Evolutionary conservation across 2,113 vertebrate genomes (phyloP), one percentile per base, ranked within the genome.

Genomic region (Corythaixoides concolor): DNA sequence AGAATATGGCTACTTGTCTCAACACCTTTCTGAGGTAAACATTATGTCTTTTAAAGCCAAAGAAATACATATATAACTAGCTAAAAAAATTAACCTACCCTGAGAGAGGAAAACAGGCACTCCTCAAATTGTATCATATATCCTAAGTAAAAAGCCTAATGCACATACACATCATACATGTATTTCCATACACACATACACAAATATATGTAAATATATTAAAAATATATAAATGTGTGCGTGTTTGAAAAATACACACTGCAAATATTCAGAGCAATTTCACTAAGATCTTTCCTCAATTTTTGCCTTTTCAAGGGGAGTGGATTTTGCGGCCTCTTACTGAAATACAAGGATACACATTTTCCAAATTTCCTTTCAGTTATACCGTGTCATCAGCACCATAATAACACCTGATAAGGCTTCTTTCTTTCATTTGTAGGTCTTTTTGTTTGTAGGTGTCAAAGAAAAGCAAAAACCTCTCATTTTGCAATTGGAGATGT

Each of bases 151-250:
- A 69, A 78, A 75, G 21, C 16, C 23, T 19, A 39, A 85, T 35
- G 68, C 8, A 30, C 18, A 30, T 5, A 8, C 11, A 59, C 20
- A 28, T 35, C 33, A 24, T 33, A 35, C 8, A 4, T 7, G 7
- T 32, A 56, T 81, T 80, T 81, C 41, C 64, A 69, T 0, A 4
- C 3, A 33, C 13, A 33, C 9, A 37, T 0, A 2, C 24, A 26
- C 2, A 93, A 47, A 55, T 17, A 52, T 2, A 47, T 19, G 6
- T 11, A 50, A 77, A 59, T 35, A 63, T 5, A 85, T n/a, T 23
- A 20, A 53, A 77, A 63, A 83, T 6, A 5, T 2, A 43, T 5
- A 59, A 23, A 66, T 55, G 35, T 37, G 23, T 33, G 18, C 2
- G 3, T n/a, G 62, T 67, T 53, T 70, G 55, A 74, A 86, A 92